phyloP scores from a whole-genome alignment of 2,888 invertebrate genomes.

The Cerceris ruficornis region DNA sequence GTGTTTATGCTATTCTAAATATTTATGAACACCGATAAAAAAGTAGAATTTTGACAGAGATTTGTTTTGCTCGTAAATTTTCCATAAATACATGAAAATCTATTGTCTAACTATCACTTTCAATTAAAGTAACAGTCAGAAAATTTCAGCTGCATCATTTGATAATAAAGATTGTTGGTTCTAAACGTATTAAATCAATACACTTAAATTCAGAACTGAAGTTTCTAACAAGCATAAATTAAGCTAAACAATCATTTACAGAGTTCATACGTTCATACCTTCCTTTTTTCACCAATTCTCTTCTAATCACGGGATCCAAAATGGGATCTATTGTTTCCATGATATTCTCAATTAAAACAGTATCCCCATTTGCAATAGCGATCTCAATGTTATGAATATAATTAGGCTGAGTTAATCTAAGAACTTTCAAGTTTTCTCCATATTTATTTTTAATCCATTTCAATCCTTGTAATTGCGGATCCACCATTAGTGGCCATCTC shows the following conservation, averaged over 20 bases:
- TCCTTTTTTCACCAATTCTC: conserved; percentile 94
- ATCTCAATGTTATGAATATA: conserved; percentile 93
- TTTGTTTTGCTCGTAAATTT: too few relatives aligned
- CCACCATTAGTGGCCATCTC: conserved; percentile 97
- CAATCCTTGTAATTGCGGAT: conserved; percentile 95
- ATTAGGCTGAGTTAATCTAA: conserved; percentile 90
- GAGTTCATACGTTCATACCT: conserved; percentile 80
- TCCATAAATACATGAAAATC: too few relatives aligned
- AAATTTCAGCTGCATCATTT: too few relatives aligned
- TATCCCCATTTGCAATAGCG: conserved; percentile 88
- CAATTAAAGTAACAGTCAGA: too few relatives aligned
- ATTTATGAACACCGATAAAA: too few relatives aligned
- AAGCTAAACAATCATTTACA: neutral
- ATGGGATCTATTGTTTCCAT: conserved; percentile 95
- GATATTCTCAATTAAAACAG: conserved; percentile 94
- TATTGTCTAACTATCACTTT: too few relatives aligned
- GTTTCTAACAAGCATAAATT: neutral
- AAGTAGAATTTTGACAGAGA: too few relatives aligned
- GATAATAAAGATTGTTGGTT: too few relatives aligned
- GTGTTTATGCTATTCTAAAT: too few relatives aligned
- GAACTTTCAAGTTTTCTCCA: conserved; percentile 87
- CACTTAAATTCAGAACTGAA: too few relatives aligned
- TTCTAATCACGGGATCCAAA: conserved; percentile 92
- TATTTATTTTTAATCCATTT: conserved; percentile 98
- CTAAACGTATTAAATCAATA: too few relatives aligned